These are phyloP conservation scores for Macrobrachium nipponense DNA, from an alignment of 1,140 invertebrate species.

Conservation along the genomic window DNA sequence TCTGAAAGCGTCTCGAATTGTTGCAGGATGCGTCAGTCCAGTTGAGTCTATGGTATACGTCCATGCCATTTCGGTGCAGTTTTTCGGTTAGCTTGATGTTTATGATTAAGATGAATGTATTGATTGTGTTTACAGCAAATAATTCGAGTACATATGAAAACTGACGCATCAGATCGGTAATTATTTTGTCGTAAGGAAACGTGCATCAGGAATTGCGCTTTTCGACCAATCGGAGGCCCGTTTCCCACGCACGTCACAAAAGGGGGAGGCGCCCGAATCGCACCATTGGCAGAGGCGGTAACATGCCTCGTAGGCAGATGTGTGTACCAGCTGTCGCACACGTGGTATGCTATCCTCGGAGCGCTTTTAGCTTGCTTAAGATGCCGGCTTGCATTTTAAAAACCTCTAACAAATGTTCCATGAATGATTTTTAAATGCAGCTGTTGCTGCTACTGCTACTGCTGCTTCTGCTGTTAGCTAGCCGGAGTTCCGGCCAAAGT, in stretches of 20 bases:
- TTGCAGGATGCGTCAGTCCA: background rate
- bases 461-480: too few relatives aligned
- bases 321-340: constrained; percentile 32
- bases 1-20: background rate
- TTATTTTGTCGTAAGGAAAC: constrained; percentile 2
- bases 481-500: constrained; percentile 32
- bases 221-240: constrained; percentile 15
- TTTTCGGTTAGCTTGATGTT: too few relatives aligned
- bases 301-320: constrained; percentile 12
- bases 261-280: constrained; percentile 9
- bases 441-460: constrained; percentile 13
- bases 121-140: too few relatives aligned
- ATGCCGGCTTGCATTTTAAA: constrained; percentile 40
- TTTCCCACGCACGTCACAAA: constrained; percentile 48
- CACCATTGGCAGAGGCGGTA: constrained; percentile 24
- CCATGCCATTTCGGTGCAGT: too few relatives aligned
- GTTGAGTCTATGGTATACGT: too few relatives aligned
- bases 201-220: background rate
- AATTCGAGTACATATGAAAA: background rate
- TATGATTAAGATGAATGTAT: too few relatives aligned
- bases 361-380: background rate
- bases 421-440: constrained; percentile 54
- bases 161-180: constrained; percentile 4
- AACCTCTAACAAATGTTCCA: constrained; percentile 33
- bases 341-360: constrained; percentile 16